Base-by-base conservation (phyloP, 2,797 vertebrate genomes). In the Hyperoplus immaculatus region DNA sequence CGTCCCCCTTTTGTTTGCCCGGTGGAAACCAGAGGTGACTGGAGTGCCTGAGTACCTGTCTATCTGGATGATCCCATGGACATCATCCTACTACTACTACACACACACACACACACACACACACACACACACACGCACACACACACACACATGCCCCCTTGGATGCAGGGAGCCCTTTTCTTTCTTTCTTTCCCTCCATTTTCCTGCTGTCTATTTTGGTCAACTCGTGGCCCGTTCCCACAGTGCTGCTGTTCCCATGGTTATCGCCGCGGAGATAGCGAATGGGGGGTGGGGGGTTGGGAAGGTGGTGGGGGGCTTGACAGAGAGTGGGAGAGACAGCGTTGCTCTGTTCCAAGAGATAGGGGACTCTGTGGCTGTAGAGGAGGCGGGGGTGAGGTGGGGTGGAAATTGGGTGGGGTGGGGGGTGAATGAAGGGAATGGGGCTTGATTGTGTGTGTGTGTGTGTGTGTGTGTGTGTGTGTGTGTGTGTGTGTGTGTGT, bases 221-320 rank as follows among this genome's bases (percentile, higher is more conserved):
- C 94, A 94, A 94, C 90, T 90, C 90, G 92, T 91, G 90, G 93
- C 88, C 88, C 60, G 95, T 96, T 96, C 95, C 94, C 95, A 96
- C 95, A 95, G 93, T 93, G 92, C 87, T 88, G 93, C 87, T 84
- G 94, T 96, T 96, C 95, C 95, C 95, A 96, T 96, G 95, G 94
- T 95, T 95, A 96, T 95, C 94, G 89, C 92, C 71, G 76, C 88
- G 87, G 93, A 95, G 95, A 95, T 95, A 95, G 93, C 89, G 63
- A 90, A 89, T 79, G 87, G 89, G 85, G 88, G 84, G 64, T 80
- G 76, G 80, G 84, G 61, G 84, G 67, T 18, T 29, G 43, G 80
- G 85, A 72, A 53, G 90, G 84, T n/a, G 85, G 78, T 72, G 84
- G 86, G 84, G 87, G 88, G 85, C 85, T 93, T 94, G 94, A 94